Evolutionary conservation across 2,888 invertebrate species (phyloP), one percentile per base, ranked within the genome.

Genomic region (Lapara coniferarum): DNA sequence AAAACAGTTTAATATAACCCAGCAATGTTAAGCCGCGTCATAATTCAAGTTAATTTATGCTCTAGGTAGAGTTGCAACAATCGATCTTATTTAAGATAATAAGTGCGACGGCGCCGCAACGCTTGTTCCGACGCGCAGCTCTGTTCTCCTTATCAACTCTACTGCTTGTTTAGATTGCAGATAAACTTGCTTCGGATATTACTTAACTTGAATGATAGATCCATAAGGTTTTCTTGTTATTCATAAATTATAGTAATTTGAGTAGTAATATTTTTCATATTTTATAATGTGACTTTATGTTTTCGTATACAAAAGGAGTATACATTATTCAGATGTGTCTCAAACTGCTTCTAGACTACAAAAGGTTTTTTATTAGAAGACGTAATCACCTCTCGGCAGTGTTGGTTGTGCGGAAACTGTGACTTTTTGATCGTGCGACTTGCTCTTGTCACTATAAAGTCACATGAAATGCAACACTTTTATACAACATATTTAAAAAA

Each of bases 41-140:
- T 63, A 46, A 63, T 49, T 63, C 63, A 49, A 19, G 63, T 63
- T 37, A 30, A 63, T 55, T 19, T 13, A 63, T 13, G 49, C 63
- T 12, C 19, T 49, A 46, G 7, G 63, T 63, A 25, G 63, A 63
- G 63, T 13, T 13, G 25, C 19, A 46, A 63, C 63, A 63, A 63
- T 63, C 63, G 63, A 49, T 63, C 63, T 63, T 63, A 63, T 63
- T 63, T 63, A 63, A 63, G 63, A 63, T 63, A 63, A 63, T 63
- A 49, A 63, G 63, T 63, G 49, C 19, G 63, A 63, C 63, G 46
- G 59, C 59, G 59, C 44, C 59, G 46, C 56, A 12, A 3, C 25
- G 13, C 63, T 19, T 46, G 19, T 63, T 19, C 63, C 19, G 19
- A 12, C 12, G 16, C 46, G 16, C 37, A 37, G 37, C 37, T 37